Base-by-base conservation (phyloP, 2,113 vertebrate species). In the Cisticola juncidis region DNA sequence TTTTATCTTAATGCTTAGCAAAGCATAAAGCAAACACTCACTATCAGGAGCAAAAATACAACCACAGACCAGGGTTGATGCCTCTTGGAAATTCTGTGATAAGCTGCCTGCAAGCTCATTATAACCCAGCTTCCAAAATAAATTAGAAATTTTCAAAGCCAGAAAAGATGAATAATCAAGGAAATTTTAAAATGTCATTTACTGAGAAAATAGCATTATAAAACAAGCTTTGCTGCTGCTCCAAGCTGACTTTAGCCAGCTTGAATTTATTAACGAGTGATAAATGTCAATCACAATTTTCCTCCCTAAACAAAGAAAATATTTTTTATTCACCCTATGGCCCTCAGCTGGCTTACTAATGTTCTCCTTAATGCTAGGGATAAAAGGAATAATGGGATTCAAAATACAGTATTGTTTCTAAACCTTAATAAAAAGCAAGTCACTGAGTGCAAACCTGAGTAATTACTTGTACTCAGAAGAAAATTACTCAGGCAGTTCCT, bases 101-200 rank as follows among this genome's bases (percentile, higher is more conserved):
- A 71, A 92, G 65, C 48, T 87, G 86, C 81, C 77, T 64, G 36
- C 29, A 74, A 87, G 77, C 77, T 94, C 83, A 72, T 91, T 71
- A 84, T 64, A 50, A 74, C 31, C 18, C 8, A 2, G 65, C 48
- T 89, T 57, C 69, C 69, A 91, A 78, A 89, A 91, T 42, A 84
- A 87, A 85, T 61, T 26, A 84, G 36, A 57, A 57, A 57, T 47
- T 91, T 91, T 78, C 78, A 76, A 90, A 95, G 56, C 22, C 73
- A 79, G 66, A 86, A 91, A 94, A 94, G 65, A 78, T 73, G 26
- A 92, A 76, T 68, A 91, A 90, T 89, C 85, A 77, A 86, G 71
- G 65, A 90, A 97, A 91, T 68, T 89, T 90, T 66, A 29, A 70
- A 94, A 81, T 64, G 35, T 36, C 61, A 33, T 69, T 95, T 72